Conservation (phyloP, 2,888 invertebrate species). For the Phortica okadai region DNA sequence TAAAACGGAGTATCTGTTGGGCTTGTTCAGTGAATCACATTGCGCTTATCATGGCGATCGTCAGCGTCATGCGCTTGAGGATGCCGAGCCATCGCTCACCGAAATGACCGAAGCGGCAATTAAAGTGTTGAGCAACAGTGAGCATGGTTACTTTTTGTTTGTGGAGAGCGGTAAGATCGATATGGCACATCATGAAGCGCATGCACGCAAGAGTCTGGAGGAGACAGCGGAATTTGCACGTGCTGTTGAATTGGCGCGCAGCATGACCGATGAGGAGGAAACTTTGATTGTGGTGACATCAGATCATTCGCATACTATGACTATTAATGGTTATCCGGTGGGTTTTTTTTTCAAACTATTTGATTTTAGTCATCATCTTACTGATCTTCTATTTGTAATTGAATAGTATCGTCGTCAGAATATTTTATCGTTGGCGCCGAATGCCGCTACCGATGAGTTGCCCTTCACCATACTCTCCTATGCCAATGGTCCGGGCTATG, state of each 20-base stretch:
- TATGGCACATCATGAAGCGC: constrained; percentile 80
- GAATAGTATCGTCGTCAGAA: constrained; percentile 60
- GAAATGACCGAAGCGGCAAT: constrained; percentile 84
- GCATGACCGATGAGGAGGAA: constrained; percentile 81
- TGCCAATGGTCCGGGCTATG: constrained; percentile 85
- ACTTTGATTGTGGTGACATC: constrained; percentile 89
- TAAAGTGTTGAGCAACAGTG: constrained; percentile 79
- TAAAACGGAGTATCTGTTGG: constrained; percentile 79
- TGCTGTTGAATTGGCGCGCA: constrained; percentile 81
- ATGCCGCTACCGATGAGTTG: constrained; percentile 79
- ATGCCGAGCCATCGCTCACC: constrained; percentile 80
- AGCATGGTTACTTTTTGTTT: constrained; percentile 84
- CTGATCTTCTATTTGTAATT: not conserved
- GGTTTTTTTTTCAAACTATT: constrained; percentile 66
- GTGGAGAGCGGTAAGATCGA: constrained; percentile 80
- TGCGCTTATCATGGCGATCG: constrained; percentile 80
- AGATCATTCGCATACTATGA: constrained; percentile 89
- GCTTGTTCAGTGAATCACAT: constrained; percentile 79
- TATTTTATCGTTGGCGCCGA: constrained; percentile 78
- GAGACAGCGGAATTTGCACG: constrained; percentile 88
- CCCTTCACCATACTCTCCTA: constrained; percentile 84
- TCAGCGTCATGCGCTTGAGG: constrained; percentile 73
- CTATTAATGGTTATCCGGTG: constrained; percentile 84
- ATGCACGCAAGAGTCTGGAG: constrained; percentile 83
- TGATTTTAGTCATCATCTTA: not conserved